phyloP scores from a whole-genome alignment of 2,888 invertebrate species.

The Pyrocoelia pectoralis region DNA sequence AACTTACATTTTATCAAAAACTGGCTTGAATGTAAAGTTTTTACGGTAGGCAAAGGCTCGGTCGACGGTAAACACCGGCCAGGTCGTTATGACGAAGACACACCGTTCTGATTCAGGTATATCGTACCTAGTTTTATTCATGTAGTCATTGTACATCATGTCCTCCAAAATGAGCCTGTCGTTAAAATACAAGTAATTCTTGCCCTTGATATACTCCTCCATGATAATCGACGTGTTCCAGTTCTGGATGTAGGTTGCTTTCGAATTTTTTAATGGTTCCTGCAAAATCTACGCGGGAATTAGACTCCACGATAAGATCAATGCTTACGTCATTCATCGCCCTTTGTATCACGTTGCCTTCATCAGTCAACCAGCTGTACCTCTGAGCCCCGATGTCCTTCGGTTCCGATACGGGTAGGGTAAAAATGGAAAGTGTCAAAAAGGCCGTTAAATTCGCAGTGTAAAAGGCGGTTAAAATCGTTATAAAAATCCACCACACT shows the following conservation, averaged over 20 bases:
- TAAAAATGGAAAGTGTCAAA: slow-evolving; percentile 84
- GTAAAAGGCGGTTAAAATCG: slow-evolving; percentile 87
- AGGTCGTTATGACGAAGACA: slow-evolving; percentile 75
- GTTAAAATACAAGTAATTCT: slow-evolving; percentile 66
- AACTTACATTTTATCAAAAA: slow-evolving; percentile 73
- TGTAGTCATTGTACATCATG: slow-evolving; percentile 71
- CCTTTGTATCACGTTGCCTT: slow-evolving; percentile 75
- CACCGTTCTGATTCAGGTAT: slow-evolving; percentile 69
- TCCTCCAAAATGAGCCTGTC: slow-evolving; percentile 71
- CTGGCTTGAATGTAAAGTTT: slow-evolving; percentile 62
- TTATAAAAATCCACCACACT: slow-evolving; percentile 93
- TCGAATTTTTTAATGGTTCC: slow-evolving; percentile 14
- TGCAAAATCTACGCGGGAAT: neutral
- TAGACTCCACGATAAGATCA: neutral
- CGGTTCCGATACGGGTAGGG: slow-evolving; percentile 78
- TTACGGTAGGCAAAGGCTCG: slow-evolving; percentile 74
- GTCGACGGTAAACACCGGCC: slow-evolving; percentile 68
- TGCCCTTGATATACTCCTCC: slow-evolving; percentile 55
- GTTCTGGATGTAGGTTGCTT: slow-evolving; percentile 49
- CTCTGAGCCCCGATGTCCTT: slow-evolving; percentile 71
- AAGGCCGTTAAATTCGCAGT: slow-evolving; percentile 92
- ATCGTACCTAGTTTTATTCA: slow-evolving; percentile 63
- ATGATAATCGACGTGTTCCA: slow-evolving; percentile 43
- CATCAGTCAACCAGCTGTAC: slow-evolving; percentile 75
- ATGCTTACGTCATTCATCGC: slow-evolving; percentile 65